Conservation (phyloP, 2,797 vertebrate genomes). For the Cyprinodon diabolis region DNA sequence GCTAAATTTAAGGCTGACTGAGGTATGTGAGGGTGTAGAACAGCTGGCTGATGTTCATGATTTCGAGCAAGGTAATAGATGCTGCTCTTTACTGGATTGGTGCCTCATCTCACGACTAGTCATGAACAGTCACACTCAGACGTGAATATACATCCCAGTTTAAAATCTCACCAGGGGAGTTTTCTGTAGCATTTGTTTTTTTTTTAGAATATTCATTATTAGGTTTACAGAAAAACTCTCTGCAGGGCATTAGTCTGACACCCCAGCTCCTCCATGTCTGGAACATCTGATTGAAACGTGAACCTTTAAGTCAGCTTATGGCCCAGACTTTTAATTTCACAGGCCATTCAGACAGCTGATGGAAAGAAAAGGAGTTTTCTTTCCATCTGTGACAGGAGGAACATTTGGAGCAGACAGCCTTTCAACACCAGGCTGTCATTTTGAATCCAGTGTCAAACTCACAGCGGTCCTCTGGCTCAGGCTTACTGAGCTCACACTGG, state of each 20-base stretch:
- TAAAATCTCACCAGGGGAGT: neutral
- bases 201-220: neutral
- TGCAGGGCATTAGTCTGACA: neutral
- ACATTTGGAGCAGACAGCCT: constrained; percentile 26
- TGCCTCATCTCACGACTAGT: neutral
- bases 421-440: constrained; percentile 27
- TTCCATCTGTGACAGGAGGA: constrained; percentile 13
- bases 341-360: constrained; percentile 4
- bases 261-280: neutral
- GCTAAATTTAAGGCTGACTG: neutral
- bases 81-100: neutral
- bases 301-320: neutral
- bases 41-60: neutral
- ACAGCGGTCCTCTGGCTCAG: neutral
- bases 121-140: neutral
- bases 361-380: constrained; percentile 7
- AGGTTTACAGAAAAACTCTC: neutral
- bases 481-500: neutral
- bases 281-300: neutral
- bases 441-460: constrained; percentile 38
- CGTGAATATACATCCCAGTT: neutral
- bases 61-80: neutral
- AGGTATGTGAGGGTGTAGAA: neutral
- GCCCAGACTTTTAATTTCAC: constrained; percentile 9
- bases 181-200: neutral